Conservation (phyloP, 2,888 invertebrate genomes). For the Toxonevra muliebris region DNA sequence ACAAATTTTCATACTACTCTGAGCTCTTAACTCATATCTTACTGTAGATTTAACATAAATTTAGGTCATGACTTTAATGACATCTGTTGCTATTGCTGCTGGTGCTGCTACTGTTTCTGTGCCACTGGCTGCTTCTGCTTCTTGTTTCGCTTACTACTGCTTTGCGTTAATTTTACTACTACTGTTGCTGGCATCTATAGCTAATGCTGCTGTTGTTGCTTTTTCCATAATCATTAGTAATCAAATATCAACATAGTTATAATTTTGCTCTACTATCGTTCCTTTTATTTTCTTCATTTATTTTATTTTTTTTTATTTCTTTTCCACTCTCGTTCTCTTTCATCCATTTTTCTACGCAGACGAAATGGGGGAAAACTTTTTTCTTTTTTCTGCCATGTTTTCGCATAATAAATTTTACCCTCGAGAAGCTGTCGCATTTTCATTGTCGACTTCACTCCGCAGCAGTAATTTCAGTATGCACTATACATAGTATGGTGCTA, state of each 20-base stretch:
- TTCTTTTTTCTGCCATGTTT: not conserved
- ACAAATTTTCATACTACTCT: not conserved
- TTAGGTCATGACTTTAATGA: constrained; percentile 33
- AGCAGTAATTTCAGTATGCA: not conserved
- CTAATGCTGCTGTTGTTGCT: not conserved
- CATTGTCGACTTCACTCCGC: no score
- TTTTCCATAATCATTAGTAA: constrained; percentile 8
- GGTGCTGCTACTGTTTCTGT: constrained; percentile 11
- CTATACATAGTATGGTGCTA: not conserved
- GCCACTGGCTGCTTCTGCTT: not conserved
- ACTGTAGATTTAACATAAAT: constrained; percentile 14
- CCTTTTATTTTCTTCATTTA: constrained; percentile 1
- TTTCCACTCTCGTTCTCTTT: not conserved
- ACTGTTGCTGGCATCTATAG: constrained; percentile 15
- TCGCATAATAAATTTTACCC: constrained; percentile 23
- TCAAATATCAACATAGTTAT: constrained; percentile 26
- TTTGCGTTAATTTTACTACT: no score
- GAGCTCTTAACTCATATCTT: not conserved
- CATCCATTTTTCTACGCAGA: not conserved
- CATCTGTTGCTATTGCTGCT: constrained; percentile 31
- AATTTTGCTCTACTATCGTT: constrained; percentile 11
- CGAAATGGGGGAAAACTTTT: not conserved
- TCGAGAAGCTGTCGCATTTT: not conserved
- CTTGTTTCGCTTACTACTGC: no score
- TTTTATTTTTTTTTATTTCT: constrained; percentile 5